Percentiles rank a stretch among this genome's conserved stretches.
phyloP scores from a whole-genome alignment of 35 echinoderm and acorn worm species.

The Apostichopus californicus region DNA sequence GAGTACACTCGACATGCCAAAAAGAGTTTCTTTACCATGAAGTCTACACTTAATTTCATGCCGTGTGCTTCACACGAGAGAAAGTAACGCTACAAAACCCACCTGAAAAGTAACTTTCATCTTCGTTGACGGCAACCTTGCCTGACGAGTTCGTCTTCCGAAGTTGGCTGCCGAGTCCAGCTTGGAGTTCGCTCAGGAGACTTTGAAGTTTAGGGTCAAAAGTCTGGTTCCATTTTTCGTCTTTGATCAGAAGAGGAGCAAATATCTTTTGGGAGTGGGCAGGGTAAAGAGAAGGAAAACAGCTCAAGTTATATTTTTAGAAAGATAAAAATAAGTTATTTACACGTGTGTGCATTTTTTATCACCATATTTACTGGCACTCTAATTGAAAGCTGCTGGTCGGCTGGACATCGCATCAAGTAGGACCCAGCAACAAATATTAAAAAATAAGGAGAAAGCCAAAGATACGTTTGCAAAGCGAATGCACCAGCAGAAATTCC shows the following conservation, averaged over 20 bases:
- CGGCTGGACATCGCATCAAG: too few relatives aligned
- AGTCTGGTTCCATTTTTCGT: conserved; percentile 90
- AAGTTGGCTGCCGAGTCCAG: conserved; percentile 83
- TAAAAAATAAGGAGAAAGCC: too few relatives aligned
- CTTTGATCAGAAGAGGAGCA: conserved; percentile 90
- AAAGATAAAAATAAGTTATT: background rate
- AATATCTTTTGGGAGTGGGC: conserved; percentile 63
- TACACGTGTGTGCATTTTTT: too few relatives aligned
- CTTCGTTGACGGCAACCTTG: conserved; percentile 46
- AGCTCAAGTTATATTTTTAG: background rate
- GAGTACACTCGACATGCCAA: background rate
- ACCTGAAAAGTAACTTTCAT: conserved; percentile 90
- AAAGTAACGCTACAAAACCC: background rate
- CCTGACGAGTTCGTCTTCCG: conserved; percentile 85
- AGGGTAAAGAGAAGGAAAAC: background rate
- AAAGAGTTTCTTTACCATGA: background rate
- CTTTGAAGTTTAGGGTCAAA: conserved; percentile 98
- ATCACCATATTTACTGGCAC: background rate
- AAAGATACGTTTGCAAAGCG: too few relatives aligned
- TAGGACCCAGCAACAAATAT: too few relatives aligned
- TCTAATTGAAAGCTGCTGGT: background rate
- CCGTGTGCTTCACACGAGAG: background rate
- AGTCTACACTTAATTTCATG: background rate
- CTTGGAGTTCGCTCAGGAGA: conserved; percentile 89
- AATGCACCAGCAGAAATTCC: too few relatives aligned